phyloP scores from a whole-genome alignment of 2,113 vertebrate species.

The Laticauda laticaudata region DNA sequence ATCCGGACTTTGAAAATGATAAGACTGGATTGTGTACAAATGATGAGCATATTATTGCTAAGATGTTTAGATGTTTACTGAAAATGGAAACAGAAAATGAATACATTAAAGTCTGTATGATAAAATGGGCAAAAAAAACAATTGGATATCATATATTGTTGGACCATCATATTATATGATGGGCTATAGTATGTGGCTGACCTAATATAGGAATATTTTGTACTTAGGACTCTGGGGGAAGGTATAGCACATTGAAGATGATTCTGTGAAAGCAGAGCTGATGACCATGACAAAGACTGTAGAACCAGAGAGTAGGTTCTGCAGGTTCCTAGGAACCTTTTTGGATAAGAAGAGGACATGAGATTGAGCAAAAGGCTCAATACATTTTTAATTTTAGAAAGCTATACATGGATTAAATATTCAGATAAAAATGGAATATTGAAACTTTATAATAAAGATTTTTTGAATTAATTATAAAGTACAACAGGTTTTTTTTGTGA shows the following conservation, averaged over 20 bases:
- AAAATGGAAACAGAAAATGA: not conserved
- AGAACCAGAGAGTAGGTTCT: not conserved
- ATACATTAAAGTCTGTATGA: not conserved
- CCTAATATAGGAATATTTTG: not conserved
- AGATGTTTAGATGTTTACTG: not conserved
- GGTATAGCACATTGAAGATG: not conserved
- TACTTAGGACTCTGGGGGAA: not conserved
- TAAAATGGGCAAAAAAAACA: not conserved
- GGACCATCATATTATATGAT: not conserved
- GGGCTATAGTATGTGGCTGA: not conserved
- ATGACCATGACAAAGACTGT: not conserved
- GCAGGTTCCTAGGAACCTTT: not conserved
- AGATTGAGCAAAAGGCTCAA: not conserved
- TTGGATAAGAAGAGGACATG: not conserved
- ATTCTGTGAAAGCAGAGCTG: not conserved
- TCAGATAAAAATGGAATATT: not conserved
- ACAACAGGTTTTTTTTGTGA: not conserved
- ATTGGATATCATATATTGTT: not conserved
- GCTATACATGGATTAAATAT: not conserved
- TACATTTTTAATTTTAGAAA: not conserved
- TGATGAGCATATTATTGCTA: not conserved
- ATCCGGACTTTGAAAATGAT: not conserved
- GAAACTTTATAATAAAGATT: not conserved
- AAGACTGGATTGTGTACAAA: not conserved
- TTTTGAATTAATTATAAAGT: not conserved